Percentiles rank a stretch among this genome's conserved stretches.
phyloP scores from a whole-genome alignment of 2,113 vertebrate genomes.

The Anolis carolinensis region DNA sequence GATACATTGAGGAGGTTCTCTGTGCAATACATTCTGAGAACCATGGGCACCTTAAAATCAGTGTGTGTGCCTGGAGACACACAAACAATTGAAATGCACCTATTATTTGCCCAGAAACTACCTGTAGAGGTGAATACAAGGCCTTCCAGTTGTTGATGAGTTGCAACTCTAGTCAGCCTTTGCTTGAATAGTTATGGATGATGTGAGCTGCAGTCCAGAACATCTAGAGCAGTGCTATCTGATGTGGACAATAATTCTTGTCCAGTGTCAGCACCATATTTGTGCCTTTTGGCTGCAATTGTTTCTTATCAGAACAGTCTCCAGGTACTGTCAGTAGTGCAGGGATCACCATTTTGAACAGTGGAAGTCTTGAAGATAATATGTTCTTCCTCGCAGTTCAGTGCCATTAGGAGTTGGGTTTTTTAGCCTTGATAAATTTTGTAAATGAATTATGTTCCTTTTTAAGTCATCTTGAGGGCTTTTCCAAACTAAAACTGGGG shows the following conservation, averaged over 20 bases:
- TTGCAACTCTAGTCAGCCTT: not conserved
- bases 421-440: not conserved
- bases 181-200: too few relatives aligned
- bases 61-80: not conserved
- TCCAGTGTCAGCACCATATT: too few relatives aligned
- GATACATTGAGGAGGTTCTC: constrained; percentile 72
- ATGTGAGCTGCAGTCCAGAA: too few relatives aligned
- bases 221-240: too few relatives aligned
- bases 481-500: not conserved
- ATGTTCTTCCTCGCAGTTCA: not conserved
- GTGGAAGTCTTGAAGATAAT: too few relatives aligned
- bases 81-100: too few relatives aligned
- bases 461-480: too few relatives aligned
- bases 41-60: not conserved
- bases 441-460: not conserved
- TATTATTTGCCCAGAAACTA: not conserved
- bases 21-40: constrained; percentile 49
- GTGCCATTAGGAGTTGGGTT: not conserved
- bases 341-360: too few relatives aligned
- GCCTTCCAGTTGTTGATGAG: not conserved
- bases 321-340: too few relatives aligned
- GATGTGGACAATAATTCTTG: too few relatives aligned
- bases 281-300: too few relatives aligned
- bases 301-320: too few relatives aligned
- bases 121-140: not conserved